Percentiles rank a stretch among this genome's conserved stretches.
These are phyloP conservation scores for Climacteris rufus DNA, from an alignment of 2,113 vertebrate species.

Conservation along the genomic window DNA sequence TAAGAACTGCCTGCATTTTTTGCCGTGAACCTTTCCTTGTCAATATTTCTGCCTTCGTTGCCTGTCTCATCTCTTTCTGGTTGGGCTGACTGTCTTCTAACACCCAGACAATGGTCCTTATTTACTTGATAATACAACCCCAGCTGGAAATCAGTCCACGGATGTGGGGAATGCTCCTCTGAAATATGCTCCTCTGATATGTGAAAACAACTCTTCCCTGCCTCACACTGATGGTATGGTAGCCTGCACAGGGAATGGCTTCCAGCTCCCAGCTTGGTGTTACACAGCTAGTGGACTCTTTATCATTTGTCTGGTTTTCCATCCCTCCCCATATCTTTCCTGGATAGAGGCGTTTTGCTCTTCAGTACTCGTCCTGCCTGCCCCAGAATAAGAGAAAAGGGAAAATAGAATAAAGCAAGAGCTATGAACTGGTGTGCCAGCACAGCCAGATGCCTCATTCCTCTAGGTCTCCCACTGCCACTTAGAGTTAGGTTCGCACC, in stretches of 20 bases:
- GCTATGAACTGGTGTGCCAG: neutral
- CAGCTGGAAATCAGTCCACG: neutral
- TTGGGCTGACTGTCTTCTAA: neutral
- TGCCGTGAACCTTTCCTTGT: neutral
- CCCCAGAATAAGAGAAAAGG: neutral
- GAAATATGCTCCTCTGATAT: neutral
- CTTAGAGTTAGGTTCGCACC: neutral
- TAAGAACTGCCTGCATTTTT: neutral
- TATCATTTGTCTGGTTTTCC: neutral
- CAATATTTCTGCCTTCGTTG: neutral
- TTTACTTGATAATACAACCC: neutral
- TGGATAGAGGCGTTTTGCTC: neutral
- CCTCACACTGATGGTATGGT: neutral
- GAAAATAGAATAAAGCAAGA: neutral
- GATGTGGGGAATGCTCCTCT: neutral
- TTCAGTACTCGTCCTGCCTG: neutral
- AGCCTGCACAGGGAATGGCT: neutral
- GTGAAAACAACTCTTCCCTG: neutral
- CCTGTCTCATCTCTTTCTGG: conserved; percentile 12
- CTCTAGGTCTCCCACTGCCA: neutral
- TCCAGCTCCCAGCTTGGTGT: neutral
- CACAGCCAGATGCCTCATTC: neutral
- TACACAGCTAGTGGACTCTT: neutral
- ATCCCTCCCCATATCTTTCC: neutral
- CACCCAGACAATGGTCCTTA: neutral